Base-by-base conservation (phyloP, 2,888 invertebrate genomes). In the Keiferia lycopersicella region DNA sequence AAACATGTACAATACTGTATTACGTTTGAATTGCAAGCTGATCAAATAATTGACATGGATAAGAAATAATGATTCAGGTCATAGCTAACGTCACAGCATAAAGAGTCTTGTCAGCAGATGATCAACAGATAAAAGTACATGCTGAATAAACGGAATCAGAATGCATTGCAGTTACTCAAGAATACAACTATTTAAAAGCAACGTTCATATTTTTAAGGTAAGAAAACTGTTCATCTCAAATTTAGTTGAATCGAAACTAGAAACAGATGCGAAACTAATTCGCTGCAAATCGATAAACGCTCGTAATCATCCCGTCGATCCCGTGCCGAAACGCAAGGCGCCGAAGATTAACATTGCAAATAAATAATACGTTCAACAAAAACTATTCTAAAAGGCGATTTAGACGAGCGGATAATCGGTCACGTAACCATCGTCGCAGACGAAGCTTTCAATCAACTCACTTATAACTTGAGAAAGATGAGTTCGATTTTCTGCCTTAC, bases 381-480 rank as follows among this genome's bases (percentile, higher is more conserved):
- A 76, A 76, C 77, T 76, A 76, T 78, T 81, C 77, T 80, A 81
- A 83, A 80, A 79, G 73, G 75, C 74, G 83, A 84, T 84, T 85
- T 80, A 85, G 79, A 82, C 72, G 78, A 80, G 74, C 69, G 74
- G 72, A 79, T 83, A 85, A 84, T 80, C 79, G 83, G 84, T 85
- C 86, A 86, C 86, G 85, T 86, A 85, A 80, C 72, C 71, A 73
- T 71, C 75, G 76, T 78, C 77, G 73, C 74, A 74, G 78, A 74
- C 76, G 70, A 75, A 83, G 82, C 84, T 87, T 86, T 84, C 79
- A 85, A 86, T 83, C 81, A 77, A 77, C 73, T 75, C 50, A 77
- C 72, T 71, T 69, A 63, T 70, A 69, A 51, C 16, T 34, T 2
- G 6, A 30, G 14, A 14, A 56, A 63, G 67, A 67, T 61, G 16